These are phyloP conservation scores for Callithrix jacchus DNA, from an alignment of 2,113 vertebrate genomes.

Conservation along the genomic window DNA sequence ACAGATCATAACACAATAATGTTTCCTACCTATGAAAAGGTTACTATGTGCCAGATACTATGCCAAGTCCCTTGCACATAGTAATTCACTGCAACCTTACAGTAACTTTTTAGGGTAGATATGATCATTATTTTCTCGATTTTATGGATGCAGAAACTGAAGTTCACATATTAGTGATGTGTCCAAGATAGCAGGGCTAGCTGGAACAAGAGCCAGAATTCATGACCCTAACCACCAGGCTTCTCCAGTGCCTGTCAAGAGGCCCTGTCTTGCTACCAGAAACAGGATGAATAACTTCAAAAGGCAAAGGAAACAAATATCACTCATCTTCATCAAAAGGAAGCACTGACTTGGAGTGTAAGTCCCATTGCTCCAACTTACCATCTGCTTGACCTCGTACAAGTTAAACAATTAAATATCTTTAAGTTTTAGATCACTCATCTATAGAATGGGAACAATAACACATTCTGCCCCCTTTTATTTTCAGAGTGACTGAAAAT, in stretches of 20 bases:
- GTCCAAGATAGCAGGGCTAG: not conserved
- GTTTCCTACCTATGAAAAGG: not conserved
- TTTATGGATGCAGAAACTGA: not conserved
- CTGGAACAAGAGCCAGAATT: not conserved
- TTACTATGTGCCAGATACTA: not conserved
- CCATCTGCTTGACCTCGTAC: conserved; percentile 2
- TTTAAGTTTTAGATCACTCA: not conserved
- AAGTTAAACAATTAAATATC: conserved; percentile 9
- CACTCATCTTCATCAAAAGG: not conserved
- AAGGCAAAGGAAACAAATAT: conserved; percentile 10
- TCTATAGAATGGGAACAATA: conserved; percentile 35
- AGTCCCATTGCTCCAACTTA: not conserved
- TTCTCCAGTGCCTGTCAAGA: not conserved
- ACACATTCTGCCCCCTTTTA: not conserved
- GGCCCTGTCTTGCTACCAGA: not conserved
- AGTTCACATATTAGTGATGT: not conserved
- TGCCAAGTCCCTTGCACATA: not conserved
- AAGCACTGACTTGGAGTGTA: not conserved
- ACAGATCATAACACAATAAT: not conserved
- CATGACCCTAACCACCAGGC: not conserved
- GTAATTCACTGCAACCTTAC: not conserved
- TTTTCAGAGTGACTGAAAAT: conserved; percentile 20
- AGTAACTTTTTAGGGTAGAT: not conserved
- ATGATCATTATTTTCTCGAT: not conserved
- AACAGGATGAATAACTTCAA: not conserved